These are phyloP conservation scores for Poecile montanus DNA, from an alignment of 2,797 vertebrate genomes.

Conservation along the genomic window DNA sequence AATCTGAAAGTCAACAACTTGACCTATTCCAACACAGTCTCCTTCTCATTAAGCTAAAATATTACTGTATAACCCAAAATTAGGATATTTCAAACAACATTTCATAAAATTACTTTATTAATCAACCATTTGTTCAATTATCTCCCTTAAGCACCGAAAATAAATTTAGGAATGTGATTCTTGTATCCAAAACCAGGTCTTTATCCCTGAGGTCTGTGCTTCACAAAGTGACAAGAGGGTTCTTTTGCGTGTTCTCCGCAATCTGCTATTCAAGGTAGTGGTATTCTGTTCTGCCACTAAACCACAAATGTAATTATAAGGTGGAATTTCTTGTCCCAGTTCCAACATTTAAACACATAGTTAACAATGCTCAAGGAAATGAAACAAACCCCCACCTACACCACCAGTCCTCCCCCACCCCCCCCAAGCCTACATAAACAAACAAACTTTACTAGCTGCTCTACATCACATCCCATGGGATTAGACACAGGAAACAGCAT, in stretches of 20 bases:
- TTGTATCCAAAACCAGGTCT: background rate
- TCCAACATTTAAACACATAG: constrained; percentile 6
- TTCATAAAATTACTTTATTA: background rate
- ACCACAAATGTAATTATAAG: constrained; percentile 11
- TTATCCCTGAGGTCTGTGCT: background rate
- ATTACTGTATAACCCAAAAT: background rate
- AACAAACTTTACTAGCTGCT: constrained; percentile 21
- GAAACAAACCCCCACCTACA: background rate
- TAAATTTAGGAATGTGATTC: background rate
- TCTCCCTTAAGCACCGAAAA: background rate
- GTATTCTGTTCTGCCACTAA: constrained; percentile 13
- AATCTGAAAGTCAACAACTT: background rate
- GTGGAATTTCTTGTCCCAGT: constrained; percentile 9
- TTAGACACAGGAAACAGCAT: constrained; percentile 34
- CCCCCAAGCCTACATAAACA: background rate
- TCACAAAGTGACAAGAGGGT: background rate
- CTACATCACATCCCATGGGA: background rate
- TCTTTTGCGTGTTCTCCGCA: background rate
- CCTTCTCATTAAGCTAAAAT: background rate
- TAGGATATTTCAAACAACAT: background rate
- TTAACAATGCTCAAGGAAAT: constrained; percentile 54
- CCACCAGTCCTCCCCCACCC: too few species aligned
- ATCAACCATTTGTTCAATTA: background rate
- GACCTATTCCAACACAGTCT: background rate
- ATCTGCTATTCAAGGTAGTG: background rate